phyloP scores from a whole-genome alignment of 2,797 vertebrate genomes.

The Rallus crepitans region DNA sequence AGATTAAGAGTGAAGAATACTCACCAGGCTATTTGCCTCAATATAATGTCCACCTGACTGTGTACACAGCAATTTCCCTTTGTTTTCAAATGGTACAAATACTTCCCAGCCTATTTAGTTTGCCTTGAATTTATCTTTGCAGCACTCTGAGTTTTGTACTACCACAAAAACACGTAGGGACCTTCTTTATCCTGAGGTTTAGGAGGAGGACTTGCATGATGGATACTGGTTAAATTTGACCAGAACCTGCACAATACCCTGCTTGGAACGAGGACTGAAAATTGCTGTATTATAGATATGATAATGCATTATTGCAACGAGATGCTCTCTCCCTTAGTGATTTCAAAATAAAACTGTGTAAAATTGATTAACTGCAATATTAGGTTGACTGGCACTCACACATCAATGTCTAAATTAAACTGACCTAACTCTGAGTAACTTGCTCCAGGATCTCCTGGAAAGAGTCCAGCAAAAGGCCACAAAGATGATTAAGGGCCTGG shows the following conservation, averaged over 20 bases:
- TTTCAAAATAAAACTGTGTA: background rate
- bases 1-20: background rate
- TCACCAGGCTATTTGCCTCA: background rate
- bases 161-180: accelerated
- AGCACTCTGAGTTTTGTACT: background rate
- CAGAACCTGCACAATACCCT: background rate
- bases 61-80: background rate
- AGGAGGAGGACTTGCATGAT: background rate
- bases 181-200: background rate
- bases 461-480: no score
- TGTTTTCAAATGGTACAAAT: background rate
- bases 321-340: background rate
- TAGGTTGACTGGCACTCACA: background rate
- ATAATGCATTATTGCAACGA: background rate
- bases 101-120: background rate
- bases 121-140: background rate
- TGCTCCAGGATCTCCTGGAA: background rate
- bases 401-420: background rate
- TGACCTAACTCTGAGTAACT: background rate
- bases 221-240: background rate
- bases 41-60: background rate
- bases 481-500: no score
- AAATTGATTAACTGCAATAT: background rate
- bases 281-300: background rate
- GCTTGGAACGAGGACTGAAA: background rate